Conservation (phyloP, 2,888 invertebrate genomes). For the Rhamphomyia laevipes region DNA sequence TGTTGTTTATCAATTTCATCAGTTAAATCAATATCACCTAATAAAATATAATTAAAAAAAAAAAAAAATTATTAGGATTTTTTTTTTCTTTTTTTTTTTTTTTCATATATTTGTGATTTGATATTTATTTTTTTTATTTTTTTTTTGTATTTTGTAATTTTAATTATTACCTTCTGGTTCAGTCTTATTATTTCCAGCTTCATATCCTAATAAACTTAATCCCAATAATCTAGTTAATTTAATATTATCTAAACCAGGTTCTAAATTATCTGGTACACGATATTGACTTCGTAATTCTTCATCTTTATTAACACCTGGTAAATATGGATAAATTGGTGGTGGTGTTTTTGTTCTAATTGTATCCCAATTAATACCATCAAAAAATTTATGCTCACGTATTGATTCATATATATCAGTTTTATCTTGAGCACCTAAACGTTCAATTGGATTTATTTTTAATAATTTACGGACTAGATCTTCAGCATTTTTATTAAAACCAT, state of each 20-base stretch:
- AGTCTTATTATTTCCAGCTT: slow-evolving; percentile 13
- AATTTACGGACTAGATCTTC: slow-evolving; percentile 78
- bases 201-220: slow-evolving; percentile 33
- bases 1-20: slow-evolving; percentile 51
- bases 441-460: slow-evolving; percentile 65
- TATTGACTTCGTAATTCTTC: slow-evolving; percentile 56
- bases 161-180: slow-evolving; percentile 17
- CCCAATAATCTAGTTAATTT: slow-evolving; percentile 68
- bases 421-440: slow-evolving; percentile 74
- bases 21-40: slow-evolving; percentile 53
- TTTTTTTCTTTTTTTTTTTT: background rate
- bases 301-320: slow-evolving; percentile 57
- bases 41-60: slow-evolving; percentile 1
- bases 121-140: background rate
- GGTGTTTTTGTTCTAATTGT: slow-evolving; percentile 64
- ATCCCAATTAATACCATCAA: slow-evolving; percentile 72
- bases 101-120: background rate
- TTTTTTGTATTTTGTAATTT: background rate
- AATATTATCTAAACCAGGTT: slow-evolving; percentile 78
- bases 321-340: slow-evolving; percentile 69
- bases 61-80: background rate
- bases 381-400: slow-evolving; percentile 80
- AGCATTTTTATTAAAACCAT: slow-evolving; percentile 77
- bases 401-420: slow-evolving; percentile 59
- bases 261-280: slow-evolving; percentile 61